Evolutionary conservation across 2,888 invertebrate species (phyloP), one percentile per base, ranked within the genome.

Genomic region (Didymodactylos carnosus): DNA sequence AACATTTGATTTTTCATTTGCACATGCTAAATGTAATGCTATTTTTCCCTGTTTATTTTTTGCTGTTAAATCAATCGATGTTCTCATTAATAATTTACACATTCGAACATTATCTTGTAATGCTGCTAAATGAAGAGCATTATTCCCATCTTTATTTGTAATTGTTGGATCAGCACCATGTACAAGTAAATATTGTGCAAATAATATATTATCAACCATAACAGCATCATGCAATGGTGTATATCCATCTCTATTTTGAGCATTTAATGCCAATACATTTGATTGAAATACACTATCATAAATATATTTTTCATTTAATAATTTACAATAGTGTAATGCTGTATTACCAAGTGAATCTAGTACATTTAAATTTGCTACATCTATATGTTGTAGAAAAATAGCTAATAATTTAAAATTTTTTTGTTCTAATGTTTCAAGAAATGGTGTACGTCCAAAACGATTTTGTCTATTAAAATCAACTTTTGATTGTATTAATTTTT

Each of bases 181-280:
- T 62, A n/a, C 16, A 35, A 62, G 35, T n/a, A 62, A 35, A 62
- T 35, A 62, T n/a, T 5, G 35, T 35, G 62, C 62, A 62, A 62
- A 62, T n/a, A 2, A 0, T 19, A 3, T 4, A 62, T 62, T 62
- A n/a, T 62, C 11, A 62, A 2, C 16, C 11, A 35, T 3, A 62
- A 62, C 11, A 14, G 94, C 89, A 84, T 95, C 95, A 84, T 95
- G 95, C 73, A 95, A 86, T 13, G 94, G 92, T 13, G 85, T 84
- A 78, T 86, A 85, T 6, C 85, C 86, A 78, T 95, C 95, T 6
- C 92, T 90, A 84, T 95, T 94, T 91, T 93, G 92, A 78, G 95
- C 86, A 83, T 93, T 93, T 6, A 94, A 16, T 62, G 62, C 16
- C 7, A 8, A n/a, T 35, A 11, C 19, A 62, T 62, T 62, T 62